Evolutionary conservation across 1,140 invertebrate species (phyloP), one percentile per base, ranked within the genome.

Genomic region (Tachypleus tridentatus): DNA sequence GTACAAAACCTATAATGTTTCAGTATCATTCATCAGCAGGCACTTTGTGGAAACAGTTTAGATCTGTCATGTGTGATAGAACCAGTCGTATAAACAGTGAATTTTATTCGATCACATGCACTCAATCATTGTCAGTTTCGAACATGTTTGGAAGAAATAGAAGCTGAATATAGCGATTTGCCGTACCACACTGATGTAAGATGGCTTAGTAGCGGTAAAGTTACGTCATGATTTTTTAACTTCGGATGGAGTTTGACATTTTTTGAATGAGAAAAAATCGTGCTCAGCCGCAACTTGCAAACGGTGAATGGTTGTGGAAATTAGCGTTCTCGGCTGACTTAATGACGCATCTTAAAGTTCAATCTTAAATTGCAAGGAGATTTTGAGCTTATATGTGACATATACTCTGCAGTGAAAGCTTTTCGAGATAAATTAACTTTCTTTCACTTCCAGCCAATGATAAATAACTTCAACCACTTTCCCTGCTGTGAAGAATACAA

Each of bases 1-100:
- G 53, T 7, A 54, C n/a, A 1, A 3, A 8, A 7, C 66, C 57
- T 49, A 65, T 73, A 65, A 67, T 66, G 60, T 64, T 70, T 62
- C 64, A 74, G 70, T 66, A 73, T 74, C 54, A 75, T 75, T 66
- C 72, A 75, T 69, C 73, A 75, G 64, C 68, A 75, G 64, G 61
- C 64, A 54, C 64, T 76, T 29, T 66, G 64, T 65, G 51, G 53
- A 47, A 67, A 74, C 70, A 68, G 56, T 60, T 11, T 68, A 70
- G 66, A 64, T 69, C 61, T 66, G 66, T 66, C 65, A 71, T 73
- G 61, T 62, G 69, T 65, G 63, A 74, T 75, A 69, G 60, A 69
- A 51, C 61, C 70, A 50, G 70, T 73, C 62, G 66, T 74, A 58
- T 70, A 71, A 70, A 67, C 65, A 68, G 68, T 76, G 29, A 74